phyloP scores from a whole-genome alignment of 1,140 invertebrate species.

The Nymphalis io region DNA sequence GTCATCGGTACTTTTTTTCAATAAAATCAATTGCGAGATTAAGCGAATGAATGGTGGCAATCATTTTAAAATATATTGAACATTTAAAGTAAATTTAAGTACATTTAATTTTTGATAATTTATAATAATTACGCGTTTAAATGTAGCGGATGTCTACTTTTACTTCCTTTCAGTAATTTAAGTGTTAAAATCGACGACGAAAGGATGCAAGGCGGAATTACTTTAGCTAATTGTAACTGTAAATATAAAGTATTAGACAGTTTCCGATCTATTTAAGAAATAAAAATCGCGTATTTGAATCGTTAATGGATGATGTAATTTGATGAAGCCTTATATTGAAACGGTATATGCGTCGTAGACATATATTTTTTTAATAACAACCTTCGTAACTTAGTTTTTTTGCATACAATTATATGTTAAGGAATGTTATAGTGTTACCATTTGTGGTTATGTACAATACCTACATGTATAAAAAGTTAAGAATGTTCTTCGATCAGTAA shows the following conservation, averaged over 20 bases:
- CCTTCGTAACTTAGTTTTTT: constrained; percentile 19
- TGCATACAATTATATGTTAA: constrained; percentile 27
- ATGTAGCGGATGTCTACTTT: constrained; percentile 14
- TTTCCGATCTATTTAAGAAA: constrained; percentile 14
- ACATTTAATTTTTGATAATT: constrained; percentile 1
- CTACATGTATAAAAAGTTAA: not conserved
- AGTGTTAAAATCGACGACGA: constrained; percentile 18
- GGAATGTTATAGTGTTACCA: constrained; percentile 17
- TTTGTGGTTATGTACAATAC: constrained; percentile 2
- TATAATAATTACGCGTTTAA: constrained; percentile 8
- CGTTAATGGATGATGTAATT: not conserved
- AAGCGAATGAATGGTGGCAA: not conserved
- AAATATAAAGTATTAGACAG: not conserved
- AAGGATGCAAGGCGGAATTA: constrained; percentile 15
- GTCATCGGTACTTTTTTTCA: no score
- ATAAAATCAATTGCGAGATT: not conserved
- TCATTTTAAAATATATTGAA: not conserved
- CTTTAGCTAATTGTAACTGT: constrained; percentile 3
- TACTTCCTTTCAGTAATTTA: constrained; percentile 28
- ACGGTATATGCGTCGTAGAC: not conserved
- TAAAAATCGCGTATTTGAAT: constrained; percentile 10
- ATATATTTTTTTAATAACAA: constrained; percentile 33
- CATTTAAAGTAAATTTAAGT: constrained; percentile 5
- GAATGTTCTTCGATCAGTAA: constrained; percentile 13
- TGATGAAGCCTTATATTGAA: not conserved